These are phyloP conservation scores for Halictus quadricinctus DNA, from an alignment of 2,888 invertebrate species.

Conservation along the genomic window DNA sequence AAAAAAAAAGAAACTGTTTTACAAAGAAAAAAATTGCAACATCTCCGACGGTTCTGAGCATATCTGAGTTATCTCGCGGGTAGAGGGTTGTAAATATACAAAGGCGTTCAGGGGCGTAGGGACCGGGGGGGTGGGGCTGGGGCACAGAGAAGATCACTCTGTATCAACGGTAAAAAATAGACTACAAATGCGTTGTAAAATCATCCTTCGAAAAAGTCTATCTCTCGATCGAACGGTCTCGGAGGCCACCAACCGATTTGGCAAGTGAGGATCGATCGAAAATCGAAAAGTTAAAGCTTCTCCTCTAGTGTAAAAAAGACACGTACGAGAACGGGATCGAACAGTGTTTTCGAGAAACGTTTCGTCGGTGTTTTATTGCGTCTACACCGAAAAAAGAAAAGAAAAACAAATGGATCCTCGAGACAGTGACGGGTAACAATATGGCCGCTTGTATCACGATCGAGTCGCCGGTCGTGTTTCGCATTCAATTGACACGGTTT, in stretches of 20 bases:
- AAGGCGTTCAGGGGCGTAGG: not conserved
- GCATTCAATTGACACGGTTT: slow-evolving; percentile 41
- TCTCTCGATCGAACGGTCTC: slow-evolving; percentile 67
- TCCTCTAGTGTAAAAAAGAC: not conserved
- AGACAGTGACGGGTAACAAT: slow-evolving; percentile 58
- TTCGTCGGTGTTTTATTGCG: slow-evolving; percentile 53
- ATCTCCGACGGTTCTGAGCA: not conserved
- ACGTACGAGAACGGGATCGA: slow-evolving; percentile 26
- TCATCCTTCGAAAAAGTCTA: slow-evolving; percentile 47
- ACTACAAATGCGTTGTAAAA: not conserved
- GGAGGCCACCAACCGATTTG: slow-evolving; percentile 51
- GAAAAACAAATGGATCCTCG: slow-evolving; percentile 20
- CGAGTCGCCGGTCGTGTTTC: slow-evolving; percentile 48
- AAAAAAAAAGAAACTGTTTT: not conserved
- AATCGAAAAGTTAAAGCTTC: not conserved
- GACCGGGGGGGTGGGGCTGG: not conserved
- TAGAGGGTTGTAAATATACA: slow-evolving; percentile 8
- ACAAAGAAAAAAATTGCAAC: no score
- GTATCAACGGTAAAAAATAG: not conserved
- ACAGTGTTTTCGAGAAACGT: slow-evolving; percentile 25
- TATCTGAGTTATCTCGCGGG: not conserved
- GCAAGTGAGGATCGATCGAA: not conserved
- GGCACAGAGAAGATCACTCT: not conserved
- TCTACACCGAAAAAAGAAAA: slow-evolving; percentile 17
- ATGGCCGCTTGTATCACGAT: slow-evolving; percentile 68